Evolutionary conservation across 2,888 invertebrate species (phyloP).

Genomic region (Lepidonotus clava): DNA sequence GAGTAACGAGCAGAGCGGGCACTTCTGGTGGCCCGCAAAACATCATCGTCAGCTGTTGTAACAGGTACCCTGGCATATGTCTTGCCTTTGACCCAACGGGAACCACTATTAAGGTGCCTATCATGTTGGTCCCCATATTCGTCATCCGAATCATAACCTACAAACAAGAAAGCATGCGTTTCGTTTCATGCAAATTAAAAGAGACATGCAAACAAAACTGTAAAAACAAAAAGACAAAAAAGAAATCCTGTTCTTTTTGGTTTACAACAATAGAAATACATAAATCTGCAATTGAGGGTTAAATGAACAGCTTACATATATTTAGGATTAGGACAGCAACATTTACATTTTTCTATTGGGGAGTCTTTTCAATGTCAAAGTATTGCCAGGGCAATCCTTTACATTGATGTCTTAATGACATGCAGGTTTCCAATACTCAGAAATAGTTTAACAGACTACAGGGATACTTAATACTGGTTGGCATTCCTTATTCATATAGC

Average conservation of each 20-base stretch:
- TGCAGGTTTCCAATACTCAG: no score
- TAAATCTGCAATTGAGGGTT: background rate
- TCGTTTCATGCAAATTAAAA: constrained; percentile 56
- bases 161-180: constrained; percentile 66
- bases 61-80: constrained; percentile 47
- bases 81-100: constrained; percentile 47
- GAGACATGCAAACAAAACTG: constrained; percentile 34
- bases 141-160: constrained; percentile 79
- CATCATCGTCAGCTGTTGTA: constrained; percentile 42
- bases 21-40: background rate
- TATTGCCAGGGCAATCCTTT: constrained; percentile 6
- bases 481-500: no score
- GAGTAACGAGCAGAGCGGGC: background rate
- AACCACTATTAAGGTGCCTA: constrained; percentile 18
- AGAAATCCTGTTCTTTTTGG: no score
- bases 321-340: background rate
- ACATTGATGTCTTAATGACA: background rate
- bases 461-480: background rate
- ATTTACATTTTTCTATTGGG: background rate
- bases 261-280: background rate
- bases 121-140: constrained; percentile 64
- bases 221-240: background rate
- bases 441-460: background rate
- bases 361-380: background rate
- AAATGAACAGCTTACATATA: background rate